Evolutionary conservation across 2,888 invertebrate genomes (phyloP).

Genomic region (Macaria liturata): DNA sequence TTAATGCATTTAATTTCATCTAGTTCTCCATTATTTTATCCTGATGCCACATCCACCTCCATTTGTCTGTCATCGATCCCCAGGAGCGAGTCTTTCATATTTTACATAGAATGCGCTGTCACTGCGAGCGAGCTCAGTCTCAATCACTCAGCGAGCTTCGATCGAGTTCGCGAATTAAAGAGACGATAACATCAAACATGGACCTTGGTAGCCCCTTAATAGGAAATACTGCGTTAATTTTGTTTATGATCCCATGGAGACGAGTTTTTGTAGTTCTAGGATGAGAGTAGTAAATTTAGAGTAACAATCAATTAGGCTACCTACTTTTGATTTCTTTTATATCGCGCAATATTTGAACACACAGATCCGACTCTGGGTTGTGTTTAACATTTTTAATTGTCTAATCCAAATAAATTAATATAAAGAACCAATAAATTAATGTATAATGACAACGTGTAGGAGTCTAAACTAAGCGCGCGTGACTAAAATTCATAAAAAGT

Average conservation of each 20-base stretch:
- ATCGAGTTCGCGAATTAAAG: constrained; percentile 73
- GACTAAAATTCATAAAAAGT: constrained; percentile 37
- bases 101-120: constrained; percentile 80
- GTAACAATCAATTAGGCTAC: too few relatives aligned
- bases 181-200: constrained; percentile 55
- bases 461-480: constrained; percentile 34
- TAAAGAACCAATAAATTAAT: too few relatives aligned
- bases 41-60: constrained; percentile 60
- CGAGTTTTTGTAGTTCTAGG: background rate
- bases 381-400: too few relatives aligned
- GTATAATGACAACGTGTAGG: constrained; percentile 10
- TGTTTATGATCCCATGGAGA: background rate
- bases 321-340: too few relatives aligned
- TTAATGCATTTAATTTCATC: too few relatives aligned
- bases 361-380: too few relatives aligned
- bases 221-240: constrained; percentile 27
- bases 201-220: constrained; percentile 26
- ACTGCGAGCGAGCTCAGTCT: constrained; percentile 64
- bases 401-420: too few relatives aligned
- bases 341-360: too few relatives aligned
- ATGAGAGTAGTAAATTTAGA: too few relatives aligned
- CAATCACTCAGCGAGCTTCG: constrained; percentile 72
- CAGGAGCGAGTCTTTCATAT: constrained; percentile 71
- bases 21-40: background rate
- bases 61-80: constrained; percentile 46